Evolutionary conservation across 2,797 vertebrate species (phyloP).

Genomic region (Syndactyla subalaris): DNA sequence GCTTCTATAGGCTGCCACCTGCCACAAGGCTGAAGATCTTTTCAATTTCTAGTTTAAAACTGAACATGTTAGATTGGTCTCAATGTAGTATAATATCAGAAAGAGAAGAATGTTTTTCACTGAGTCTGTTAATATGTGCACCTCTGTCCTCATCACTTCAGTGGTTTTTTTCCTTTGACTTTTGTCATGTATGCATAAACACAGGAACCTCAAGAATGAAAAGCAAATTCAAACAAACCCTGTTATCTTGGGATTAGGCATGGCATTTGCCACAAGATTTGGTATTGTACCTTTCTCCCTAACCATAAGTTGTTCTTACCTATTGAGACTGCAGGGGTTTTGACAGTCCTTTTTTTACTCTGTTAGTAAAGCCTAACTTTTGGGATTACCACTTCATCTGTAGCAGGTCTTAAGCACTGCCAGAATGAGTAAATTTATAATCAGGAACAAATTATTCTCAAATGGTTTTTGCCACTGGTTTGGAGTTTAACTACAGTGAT

Average conservation of each 20-base stretch:
- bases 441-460: background rate
- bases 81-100: background rate
- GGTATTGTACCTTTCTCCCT: background rate
- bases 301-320: background rate
- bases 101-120: background rate
- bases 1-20: background rate
- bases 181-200: background rate
- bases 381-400: background rate
- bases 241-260: background rate
- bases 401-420: background rate
- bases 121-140: background rate
- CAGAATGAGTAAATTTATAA: background rate
- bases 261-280: background rate
- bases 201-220: background rate
- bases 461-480: background rate
- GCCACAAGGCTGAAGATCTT: background rate
- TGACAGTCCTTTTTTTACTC: background rate
- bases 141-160: background rate
- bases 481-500: background rate
- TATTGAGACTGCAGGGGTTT: background rate
- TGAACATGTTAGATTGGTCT: background rate
- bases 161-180: background rate
- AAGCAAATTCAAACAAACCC: background rate
- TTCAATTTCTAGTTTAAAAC: background rate
- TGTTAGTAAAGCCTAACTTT: background rate